Percentiles rank a stretch among this genome's conserved stretches.
Conservation (phyloP, 2,797 vertebrate species). For the Dipus sagitta region DNA sequence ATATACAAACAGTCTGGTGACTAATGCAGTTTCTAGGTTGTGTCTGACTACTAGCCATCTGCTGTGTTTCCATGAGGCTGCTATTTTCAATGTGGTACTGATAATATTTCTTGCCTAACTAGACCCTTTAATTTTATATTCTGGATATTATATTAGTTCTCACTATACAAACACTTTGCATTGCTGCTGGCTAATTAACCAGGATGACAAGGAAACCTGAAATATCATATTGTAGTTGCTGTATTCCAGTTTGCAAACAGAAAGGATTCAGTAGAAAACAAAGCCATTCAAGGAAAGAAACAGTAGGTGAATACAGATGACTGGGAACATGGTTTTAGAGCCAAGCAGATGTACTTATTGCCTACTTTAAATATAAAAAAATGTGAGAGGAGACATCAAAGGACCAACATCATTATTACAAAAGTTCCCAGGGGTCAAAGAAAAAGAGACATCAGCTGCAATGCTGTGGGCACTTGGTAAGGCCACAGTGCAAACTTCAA, state of each 20-base stretch:
- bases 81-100: constrained; percentile 40
- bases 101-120: constrained; percentile 48
- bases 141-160: neutral
- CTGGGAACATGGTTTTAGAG: constrained; percentile 65
- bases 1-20: neutral
- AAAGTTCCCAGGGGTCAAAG: constrained; percentile 47
- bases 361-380: constrained; percentile 59
- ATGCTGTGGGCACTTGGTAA: neutral
- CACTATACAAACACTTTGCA: neutral
- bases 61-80: neutral
- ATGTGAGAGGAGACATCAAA: constrained; percentile 46
- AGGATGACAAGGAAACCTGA: constrained; percentile 1
- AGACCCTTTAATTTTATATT: constrained; percentile 51
- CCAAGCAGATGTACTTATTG: constrained; percentile 62
- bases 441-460: neutral
- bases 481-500: constrained; percentile 12
- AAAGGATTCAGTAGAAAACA: constrained; percentile 56
- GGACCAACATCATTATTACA: constrained; percentile 15
- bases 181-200: constrained; percentile 57
- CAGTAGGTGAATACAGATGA: neutral
- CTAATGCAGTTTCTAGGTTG: neutral
- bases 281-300: constrained; percentile 49
- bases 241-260: constrained; percentile 55
- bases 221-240: constrained; percentile 39
- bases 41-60: neutral